Base-by-base conservation (phyloP, 2,888 invertebrate genomes). In the Atrina japonica region DNA sequence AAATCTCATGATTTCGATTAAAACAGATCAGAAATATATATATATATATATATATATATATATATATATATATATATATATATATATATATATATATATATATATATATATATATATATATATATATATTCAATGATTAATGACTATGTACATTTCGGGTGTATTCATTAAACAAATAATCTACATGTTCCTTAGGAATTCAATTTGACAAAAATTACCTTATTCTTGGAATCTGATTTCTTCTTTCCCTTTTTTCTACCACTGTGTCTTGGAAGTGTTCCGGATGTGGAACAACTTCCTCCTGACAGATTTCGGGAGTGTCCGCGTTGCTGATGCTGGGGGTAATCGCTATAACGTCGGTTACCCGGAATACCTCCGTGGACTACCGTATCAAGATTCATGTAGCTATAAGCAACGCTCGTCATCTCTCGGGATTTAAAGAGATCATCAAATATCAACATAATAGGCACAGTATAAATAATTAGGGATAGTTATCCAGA, bases 381-480 rank as follows among this genome's bases (percentile, higher is more conserved):
- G 45, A 23, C 61, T 27, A 61, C 66, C 35, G 81, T 70, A 70
- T 78, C 78, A 41, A 73, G 69, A 41, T 72, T 75, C 82, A 82
- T 80, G 55, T 80, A 82, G 60, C 80, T 82, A 58, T 82, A 82
- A 21, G 82, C 82, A 55, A 82, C 80, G 41, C 76, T 79, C 23
- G 82, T 77, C 80, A 80, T 82, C 14, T 61, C 60, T 23, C 52
- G 52, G 35, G 35, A 35, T 35, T 40, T 23, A 35, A 56, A 35
- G 40, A 56, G 9, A 56, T 56, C 56, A 56, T 56, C 56, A 40
- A 56, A 23, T 56, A 56, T 56, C 56, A 56, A 56, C 56, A 56
- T 56, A 56, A 35, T 56, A 56, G 35, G 35, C 35, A 35, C 5
- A 35, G 11, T 35, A 35, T 35, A 35, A 35, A 35, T 5, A 35